A percentile compares a stretch with the other conserved stretches of the same genome.
Evolutionary conservation across 2,797 vertebrate species (phyloP).

Genomic region (Sebastes trivittatus): DNA sequence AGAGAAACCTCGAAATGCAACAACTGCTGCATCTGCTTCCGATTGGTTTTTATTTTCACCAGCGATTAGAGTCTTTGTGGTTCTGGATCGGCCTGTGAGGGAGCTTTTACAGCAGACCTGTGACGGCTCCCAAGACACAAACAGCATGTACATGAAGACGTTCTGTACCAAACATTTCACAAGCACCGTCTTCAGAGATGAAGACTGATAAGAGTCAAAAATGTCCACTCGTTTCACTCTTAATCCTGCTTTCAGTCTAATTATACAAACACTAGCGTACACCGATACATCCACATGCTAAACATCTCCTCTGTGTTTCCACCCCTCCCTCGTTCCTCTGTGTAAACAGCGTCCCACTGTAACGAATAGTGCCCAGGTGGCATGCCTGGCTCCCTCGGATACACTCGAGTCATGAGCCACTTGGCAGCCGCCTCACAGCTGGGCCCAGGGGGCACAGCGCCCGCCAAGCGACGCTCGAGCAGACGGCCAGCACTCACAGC

Average conservation of each 20-base stretch:
- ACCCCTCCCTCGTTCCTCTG: not conserved
- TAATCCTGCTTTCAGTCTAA: slow-evolving; percentile 22
- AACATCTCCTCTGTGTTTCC: slow-evolving; percentile 16
- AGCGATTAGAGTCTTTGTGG: not conserved
- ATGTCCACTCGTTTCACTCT: not conserved
- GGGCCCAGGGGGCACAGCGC: slow-evolving; percentile 40
- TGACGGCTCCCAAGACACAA: not conserved
- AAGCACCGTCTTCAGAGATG: not conserved
- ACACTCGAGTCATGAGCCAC: slow-evolving; percentile 32
- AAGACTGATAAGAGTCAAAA: slow-evolving; percentile 13
- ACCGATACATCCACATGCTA: slow-evolving; percentile 16
- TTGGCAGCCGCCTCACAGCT: slow-evolving; percentile 59
- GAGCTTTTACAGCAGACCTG: not conserved
- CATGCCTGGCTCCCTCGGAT: slow-evolving; percentile 40
- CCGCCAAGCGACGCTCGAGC: slow-evolving; percentile 50
- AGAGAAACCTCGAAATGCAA: slow-evolving; percentile 28
- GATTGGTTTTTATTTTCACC: slow-evolving; percentile 17
- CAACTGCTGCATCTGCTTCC: slow-evolving; percentile 27
- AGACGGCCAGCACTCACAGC: slow-evolving; percentile 55
- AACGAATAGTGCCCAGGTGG: slow-evolving; percentile 68
- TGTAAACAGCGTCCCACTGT: slow-evolving; percentile 52
- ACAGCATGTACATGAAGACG: slow-evolving; percentile 18
- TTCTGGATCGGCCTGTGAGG: not conserved
- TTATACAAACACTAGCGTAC: slow-evolving; percentile 6
- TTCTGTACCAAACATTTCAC: slow-evolving; percentile 16